phyloP scores from a whole-genome alignment of 2,888 invertebrate species.

The Coenonympha arcania region DNA sequence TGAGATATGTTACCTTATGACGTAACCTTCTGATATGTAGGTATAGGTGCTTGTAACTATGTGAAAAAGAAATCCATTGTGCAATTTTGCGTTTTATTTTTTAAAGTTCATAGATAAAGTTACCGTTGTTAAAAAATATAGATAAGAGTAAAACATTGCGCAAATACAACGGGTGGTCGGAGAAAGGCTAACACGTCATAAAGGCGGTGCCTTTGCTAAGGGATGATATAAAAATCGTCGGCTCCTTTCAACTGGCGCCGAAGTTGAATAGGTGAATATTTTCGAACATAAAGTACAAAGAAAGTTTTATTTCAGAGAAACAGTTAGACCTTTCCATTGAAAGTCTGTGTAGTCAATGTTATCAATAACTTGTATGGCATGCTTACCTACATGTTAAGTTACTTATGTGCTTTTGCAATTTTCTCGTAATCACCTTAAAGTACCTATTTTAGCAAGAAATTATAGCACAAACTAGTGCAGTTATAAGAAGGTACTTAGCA shows the following conservation, averaged over 20 bases:
- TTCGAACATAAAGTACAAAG: constrained; percentile 40
- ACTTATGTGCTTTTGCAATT: too few species aligned
- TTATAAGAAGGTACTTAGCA: too few species aligned
- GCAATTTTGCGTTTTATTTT: constrained; percentile 30
- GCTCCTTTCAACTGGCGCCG: constrained; percentile 51
- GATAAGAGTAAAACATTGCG: constrained; percentile 53
- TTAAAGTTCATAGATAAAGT: constrained; percentile 23
- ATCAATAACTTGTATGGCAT: neutral
- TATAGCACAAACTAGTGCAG: too few species aligned
- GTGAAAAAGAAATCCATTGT: constrained; percentile 28
- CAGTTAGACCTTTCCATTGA: constrained; percentile 15
- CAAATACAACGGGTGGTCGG: constrained; percentile 52
- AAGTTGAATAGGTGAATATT: too few species aligned
- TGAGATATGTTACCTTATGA: too few species aligned
- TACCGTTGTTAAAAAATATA: constrained; percentile 37
- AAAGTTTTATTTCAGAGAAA: constrained; percentile 62
- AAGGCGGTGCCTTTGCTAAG: constrained; percentile 51
- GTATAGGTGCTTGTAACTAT: constrained; percentile 9
- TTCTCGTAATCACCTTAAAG: too few species aligned
- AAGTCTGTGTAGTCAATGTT: constrained; percentile 22
- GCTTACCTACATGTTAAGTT: too few species aligned
- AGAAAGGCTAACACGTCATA: constrained; percentile 45
- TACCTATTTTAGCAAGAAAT: too few species aligned
- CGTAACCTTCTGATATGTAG: too few species aligned
- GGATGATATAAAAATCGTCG: constrained; percentile 59